Evolutionary conservation across 2,888 invertebrate genomes (phyloP), one percentile per base, ranked within the genome.

Genomic region (Chalcosyrphus nemorum): DNA sequence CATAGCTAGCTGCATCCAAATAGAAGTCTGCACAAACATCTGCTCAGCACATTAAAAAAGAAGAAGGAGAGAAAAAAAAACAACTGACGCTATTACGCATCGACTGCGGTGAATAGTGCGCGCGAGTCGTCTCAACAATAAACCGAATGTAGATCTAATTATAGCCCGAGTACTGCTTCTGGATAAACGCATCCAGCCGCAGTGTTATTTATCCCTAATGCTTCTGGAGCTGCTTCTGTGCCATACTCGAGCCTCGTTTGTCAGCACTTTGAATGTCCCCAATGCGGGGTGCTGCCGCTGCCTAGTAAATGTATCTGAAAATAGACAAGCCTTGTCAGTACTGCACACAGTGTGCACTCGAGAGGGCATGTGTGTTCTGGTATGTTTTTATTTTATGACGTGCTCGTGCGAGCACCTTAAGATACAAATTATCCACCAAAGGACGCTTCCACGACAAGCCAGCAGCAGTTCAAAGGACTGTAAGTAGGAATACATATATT

Each of bases 221-320:
- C 72, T 72, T 24, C 17, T 47, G 43, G 59, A 21, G 35, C 32
- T 56, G 7, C 19, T 70, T n/a, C n/a, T n/a, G n/a, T n/a, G n/a
- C n/a, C n/a, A 17, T 15, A 15, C n/a, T 61, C 47, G 24, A 41
- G 43, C 35, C 21, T 65, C 50, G 81, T 57, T n/a, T 75, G 81
- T 71, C 76, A 68, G 81, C 76, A 81, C 76, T 71, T 81, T 63
- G 57, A 81, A 76, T 81, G 81, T 82, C 81, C 77, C 81, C 81
- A 82, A 82, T 71, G 81, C 77, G 59, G 77, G n/a, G n/a, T n/a
- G n/a, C n/a, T 82, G 66, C 52, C 57, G 59, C 57, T 50, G 21
- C 59, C 59, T 50, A 24, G 52, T 47, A 52, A 19, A 65, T 38
- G 45, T 9, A 56, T 71, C 77, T 61, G 47, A 45, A 82, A 82